These are phyloP conservation scores for Mormyrops attenuatus DNA, from an alignment of 2,797 vertebrate species.

Conservation along the genomic window DNA sequence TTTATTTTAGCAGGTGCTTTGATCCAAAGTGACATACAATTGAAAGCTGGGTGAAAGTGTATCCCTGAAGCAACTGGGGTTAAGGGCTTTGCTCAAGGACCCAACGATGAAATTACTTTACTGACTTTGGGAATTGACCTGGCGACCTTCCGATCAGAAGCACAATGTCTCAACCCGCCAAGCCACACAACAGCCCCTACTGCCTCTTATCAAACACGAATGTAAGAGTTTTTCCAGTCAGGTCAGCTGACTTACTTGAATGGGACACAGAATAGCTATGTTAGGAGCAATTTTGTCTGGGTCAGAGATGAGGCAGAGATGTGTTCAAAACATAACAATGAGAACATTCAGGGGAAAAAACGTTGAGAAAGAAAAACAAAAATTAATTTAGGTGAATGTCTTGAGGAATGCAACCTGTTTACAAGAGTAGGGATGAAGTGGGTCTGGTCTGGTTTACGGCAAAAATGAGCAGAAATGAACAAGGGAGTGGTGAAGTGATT, in stretches of 20 bases:
- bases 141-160: background rate
- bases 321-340: background rate
- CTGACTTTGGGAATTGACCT: background rate
- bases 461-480: background rate
- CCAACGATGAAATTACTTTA: background rate
- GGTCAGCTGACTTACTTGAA: background rate
- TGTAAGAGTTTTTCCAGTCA: background rate
- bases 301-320: background rate
- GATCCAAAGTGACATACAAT: background rate
- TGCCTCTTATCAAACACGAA: background rate
- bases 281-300: background rate
- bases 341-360: background rate
- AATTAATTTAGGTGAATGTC: background rate
- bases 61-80: background rate
- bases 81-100: background rate
- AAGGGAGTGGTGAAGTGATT: conserved; percentile 1
- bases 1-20: background rate
- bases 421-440: background rate
- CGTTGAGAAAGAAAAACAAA: background rate
- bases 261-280: background rate
- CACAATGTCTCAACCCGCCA: background rate
- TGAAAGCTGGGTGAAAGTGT: background rate
- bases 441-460: background rate
- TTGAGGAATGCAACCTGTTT: background rate
- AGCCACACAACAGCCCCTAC: background rate